These are phyloP conservation scores for Rhagonycha lutea DNA, from an alignment of 2,888 invertebrate species.

Conservation along the genomic window DNA sequence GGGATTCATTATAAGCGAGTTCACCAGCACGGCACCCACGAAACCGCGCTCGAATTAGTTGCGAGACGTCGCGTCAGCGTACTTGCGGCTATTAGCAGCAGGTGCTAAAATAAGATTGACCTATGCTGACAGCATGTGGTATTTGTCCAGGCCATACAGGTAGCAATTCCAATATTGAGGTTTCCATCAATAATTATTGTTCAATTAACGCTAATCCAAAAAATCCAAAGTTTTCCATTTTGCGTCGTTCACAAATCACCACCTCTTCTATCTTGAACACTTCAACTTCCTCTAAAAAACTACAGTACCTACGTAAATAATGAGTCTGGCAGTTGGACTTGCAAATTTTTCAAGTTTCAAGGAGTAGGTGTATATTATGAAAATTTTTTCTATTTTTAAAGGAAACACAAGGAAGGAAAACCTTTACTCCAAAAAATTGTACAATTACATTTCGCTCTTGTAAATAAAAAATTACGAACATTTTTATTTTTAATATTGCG, in stretches of 20 bases:
- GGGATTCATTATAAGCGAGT: constrained; percentile 28
- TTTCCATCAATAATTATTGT: neutral
- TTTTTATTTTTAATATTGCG: neutral
- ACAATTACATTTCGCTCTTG: neutral
- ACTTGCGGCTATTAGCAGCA: constrained; percentile 42
- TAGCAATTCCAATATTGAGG: constrained; percentile 28
- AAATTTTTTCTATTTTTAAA: neutral
- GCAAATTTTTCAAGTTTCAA: too few species aligned
- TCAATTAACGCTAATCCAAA: neutral
- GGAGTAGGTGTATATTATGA: too few species aligned
- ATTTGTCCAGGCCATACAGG: constrained; percentile 35
- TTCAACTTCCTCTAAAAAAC: neutral
- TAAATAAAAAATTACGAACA: neutral
- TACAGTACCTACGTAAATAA: neutral
- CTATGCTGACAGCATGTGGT: constrained; percentile 45
- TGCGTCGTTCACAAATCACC: neutral
- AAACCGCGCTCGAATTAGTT: constrained; percentile 36
- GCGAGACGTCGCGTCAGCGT: constrained; percentile 36
- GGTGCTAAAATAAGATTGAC: constrained; percentile 55
- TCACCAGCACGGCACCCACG: constrained; percentile 37
- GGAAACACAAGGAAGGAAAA: neutral
- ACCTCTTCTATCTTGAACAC: neutral
- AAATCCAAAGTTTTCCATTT: constrained; percentile 3
- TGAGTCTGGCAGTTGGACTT: neutral
- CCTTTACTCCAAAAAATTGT: neutral